Evolutionary conservation across 1,140 invertebrate species (phyloP).

Genomic region (Planococcus citri): DNA sequence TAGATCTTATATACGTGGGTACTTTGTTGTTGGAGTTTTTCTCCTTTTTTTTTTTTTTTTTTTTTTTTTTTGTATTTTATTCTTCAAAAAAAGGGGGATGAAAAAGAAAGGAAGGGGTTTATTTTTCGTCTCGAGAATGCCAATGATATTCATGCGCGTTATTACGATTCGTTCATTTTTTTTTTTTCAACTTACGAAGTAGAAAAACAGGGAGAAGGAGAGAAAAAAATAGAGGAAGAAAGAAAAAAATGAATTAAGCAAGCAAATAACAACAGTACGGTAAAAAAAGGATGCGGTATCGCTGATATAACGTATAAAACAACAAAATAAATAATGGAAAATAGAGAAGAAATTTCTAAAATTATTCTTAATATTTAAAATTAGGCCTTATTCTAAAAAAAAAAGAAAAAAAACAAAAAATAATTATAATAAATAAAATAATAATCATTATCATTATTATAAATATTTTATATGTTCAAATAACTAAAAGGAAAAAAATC

Average conservation of each 20-base stretch:
- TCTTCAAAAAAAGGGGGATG: no score
- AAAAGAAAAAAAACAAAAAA: background rate
- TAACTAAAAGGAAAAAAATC: constrained; percentile 16
- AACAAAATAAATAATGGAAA: background rate
- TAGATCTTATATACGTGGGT: no score
- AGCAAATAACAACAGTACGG: no score
- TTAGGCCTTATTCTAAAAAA: constrained; percentile 8
- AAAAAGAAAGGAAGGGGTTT: background rate
- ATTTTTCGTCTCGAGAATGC: background rate
- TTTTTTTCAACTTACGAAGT: no score
- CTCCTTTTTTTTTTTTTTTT: no score
- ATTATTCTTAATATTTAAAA: constrained; percentile 11
- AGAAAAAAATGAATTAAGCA: no score
- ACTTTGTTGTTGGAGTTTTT: no score
- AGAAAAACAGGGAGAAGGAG: no score
- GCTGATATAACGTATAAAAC: background rate
- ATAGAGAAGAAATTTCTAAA: background rate
- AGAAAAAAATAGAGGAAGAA: no score
- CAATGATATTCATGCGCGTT: background rate
- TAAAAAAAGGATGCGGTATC: background rate
- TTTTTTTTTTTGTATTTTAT: no score
- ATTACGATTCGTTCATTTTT: background rate
- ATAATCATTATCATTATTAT: no score
- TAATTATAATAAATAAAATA: no score
- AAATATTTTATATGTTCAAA: background rate